Conservation (phyloP, 2,888 invertebrate species). For the Eretmocerus hayati region DNA sequence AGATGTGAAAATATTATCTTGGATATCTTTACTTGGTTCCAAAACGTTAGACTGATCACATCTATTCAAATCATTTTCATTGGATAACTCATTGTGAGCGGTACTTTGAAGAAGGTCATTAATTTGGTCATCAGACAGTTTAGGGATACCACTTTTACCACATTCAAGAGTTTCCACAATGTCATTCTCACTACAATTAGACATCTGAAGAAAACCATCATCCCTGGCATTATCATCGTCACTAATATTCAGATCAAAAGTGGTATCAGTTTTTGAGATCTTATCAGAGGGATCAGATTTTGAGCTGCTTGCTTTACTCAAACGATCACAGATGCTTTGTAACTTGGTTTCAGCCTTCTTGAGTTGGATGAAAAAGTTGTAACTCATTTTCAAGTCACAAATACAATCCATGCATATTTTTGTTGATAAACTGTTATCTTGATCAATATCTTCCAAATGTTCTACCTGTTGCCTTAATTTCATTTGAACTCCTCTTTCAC, state of each 20-base stretch:
- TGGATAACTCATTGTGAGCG: slow-evolving; percentile 15
- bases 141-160: not conserved
- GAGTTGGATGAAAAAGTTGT: slow-evolving; percentile 45
- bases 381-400: slow-evolving; percentile 44
- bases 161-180: not conserved
- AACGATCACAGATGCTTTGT: slow-evolving; percentile 31
- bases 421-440: slow-evolving; percentile 37
- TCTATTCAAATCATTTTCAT: slow-evolving; percentile 8
- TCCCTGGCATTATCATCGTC: not conserved
- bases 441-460: slow-evolving; percentile 39
- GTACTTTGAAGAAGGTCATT: slow-evolving; percentile 34
- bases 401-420: slow-evolving; percentile 46
- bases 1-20: not conserved
- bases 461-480: slow-evolving; percentile 41
- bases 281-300: no score
- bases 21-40: slow-evolving; percentile 28
- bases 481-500: slow-evolving; percentile 42
- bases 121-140: slow-evolving; percentile 14
- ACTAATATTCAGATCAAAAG: no score
- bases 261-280: slow-evolving; percentile 1
- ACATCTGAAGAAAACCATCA: not conserved
- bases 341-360: slow-evolving; percentile 43
- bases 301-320: slow-evolving; percentile 1
- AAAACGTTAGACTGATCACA: slow-evolving; percentile 1
- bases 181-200: not conserved